A percentile compares a stretch with the other conserved stretches of the same genome.
Conservation (phyloP, 1,140 invertebrate species). For the Oscheius sp. region DNA sequence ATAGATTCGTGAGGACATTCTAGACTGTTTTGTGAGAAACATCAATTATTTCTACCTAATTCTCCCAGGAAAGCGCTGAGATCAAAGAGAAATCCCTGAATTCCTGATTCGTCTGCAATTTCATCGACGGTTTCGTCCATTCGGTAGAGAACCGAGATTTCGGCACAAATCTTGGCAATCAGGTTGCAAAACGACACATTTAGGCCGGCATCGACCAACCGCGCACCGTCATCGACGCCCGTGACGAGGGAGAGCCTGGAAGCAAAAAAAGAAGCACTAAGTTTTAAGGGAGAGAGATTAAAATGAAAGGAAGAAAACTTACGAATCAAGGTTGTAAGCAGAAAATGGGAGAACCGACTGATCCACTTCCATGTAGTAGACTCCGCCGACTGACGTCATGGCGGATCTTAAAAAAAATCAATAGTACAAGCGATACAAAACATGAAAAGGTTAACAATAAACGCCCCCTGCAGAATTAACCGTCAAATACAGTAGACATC, state of each 20-base stretch:
- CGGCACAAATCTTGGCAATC: neutral
- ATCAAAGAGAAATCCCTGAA: constrained; percentile 1
- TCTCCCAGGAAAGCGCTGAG: constrained; percentile 12
- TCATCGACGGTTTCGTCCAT: neutral
- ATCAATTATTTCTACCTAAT: constrained; percentile 9
- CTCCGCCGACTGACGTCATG: too few species aligned
- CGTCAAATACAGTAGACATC: too few species aligned
- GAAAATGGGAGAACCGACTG: neutral
- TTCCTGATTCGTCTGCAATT: neutral
- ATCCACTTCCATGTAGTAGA: neutral
- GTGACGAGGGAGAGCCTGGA: neutral
- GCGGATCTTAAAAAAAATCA: too few species aligned
- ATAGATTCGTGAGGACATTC: constrained; percentile 10
- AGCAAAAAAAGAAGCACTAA: too few species aligned
- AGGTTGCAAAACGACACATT: neutral
- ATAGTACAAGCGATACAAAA: too few species aligned
- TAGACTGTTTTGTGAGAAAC: neutral
- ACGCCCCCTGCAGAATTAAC: too few species aligned
- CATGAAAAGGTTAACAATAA: too few species aligned
- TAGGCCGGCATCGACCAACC: neutral
- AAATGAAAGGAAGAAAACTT: neutral
- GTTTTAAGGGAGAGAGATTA: too few species aligned
- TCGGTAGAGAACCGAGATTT: neutral
- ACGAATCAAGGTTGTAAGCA: neutral
- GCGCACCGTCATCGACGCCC: neutral